Evolutionary conservation across 23 tunicate species (phyloP).

Genomic region (Ascidia mentula): DNA sequence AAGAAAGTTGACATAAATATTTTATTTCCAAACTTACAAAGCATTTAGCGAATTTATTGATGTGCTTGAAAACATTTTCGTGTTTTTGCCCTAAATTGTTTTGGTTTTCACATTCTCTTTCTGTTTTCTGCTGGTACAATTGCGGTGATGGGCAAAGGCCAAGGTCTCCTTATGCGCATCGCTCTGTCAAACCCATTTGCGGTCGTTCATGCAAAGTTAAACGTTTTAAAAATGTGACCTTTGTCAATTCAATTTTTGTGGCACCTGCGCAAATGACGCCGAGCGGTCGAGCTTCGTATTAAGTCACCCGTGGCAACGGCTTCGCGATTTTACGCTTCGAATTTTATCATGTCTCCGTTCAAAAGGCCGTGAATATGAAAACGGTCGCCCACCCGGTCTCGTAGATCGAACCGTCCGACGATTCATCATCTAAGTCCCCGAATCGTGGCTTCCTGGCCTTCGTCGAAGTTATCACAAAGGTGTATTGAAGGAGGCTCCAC

Average conservation of each 20-base stretch:
- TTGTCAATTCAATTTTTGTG: not conserved
- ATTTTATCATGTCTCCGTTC: not conserved
- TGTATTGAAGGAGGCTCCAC: conserved; percentile 60
- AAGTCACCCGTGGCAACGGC: not conserved
- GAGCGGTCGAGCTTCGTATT: not conserved
- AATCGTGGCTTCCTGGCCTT: conserved; percentile 49
- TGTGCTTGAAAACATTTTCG: too few relatives aligned
- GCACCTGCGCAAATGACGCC: not conserved
- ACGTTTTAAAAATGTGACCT: not conserved
- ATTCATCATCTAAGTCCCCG: conserved; percentile 36
- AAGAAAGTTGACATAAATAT: too few relatives aligned
- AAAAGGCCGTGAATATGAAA: not conserved
- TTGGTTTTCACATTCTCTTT: too few relatives aligned
- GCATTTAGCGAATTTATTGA: too few relatives aligned
- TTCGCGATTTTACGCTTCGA: not conserved
- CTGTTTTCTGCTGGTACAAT: too few relatives aligned
- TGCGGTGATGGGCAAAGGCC: too few relatives aligned
- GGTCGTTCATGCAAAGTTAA: not conserved
- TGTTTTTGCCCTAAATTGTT: too few relatives aligned
- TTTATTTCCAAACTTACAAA: too few relatives aligned
- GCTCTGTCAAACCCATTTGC: not conserved
- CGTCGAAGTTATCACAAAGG: conserved; percentile 54
- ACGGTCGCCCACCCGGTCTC: not conserved
- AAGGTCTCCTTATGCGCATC: not conserved
- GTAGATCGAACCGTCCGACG: conserved; percentile 6